Conservation (phyloP, 2,888 invertebrate genomes). For the Catocala fraxini region DNA sequence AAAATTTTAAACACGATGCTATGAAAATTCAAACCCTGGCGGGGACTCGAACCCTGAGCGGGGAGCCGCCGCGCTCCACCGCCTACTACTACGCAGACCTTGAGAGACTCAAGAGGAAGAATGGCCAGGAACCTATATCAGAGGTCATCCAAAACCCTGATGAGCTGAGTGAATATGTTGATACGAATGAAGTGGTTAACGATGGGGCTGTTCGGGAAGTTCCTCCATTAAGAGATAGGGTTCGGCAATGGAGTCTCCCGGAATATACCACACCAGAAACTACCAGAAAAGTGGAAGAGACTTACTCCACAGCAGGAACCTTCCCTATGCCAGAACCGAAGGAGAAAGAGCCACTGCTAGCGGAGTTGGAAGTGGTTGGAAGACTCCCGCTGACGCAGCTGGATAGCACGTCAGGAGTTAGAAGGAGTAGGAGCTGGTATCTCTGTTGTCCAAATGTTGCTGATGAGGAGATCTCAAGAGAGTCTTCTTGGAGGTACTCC, state of each 20-base stretch:
- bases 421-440: constrained; percentile 88
- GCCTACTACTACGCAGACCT: constrained; percentile 88
- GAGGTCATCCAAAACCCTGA: constrained; percentile 68
- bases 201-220: constrained; percentile 73
- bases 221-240: constrained; percentile 71
- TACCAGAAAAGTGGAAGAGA: constrained; percentile 68
- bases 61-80: constrained; percentile 88
- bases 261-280: constrained; percentile 74
- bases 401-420: constrained; percentile 72
- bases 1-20: constrained; percentile 29
- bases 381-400: constrained; percentile 74
- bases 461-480: constrained; percentile 77
- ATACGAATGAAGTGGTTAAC: constrained; percentile 71
- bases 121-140: constrained; percentile 32
- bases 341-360: constrained; percentile 78
- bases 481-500: constrained; percentile 81
- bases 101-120: constrained; percentile 84
- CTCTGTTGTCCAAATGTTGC: constrained; percentile 86
- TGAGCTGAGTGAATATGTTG: constrained; percentile 81
- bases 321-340: constrained; percentile 84
- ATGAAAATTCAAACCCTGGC: constrained; percentile 64
- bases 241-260: constrained; percentile 67
- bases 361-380: constrained; percentile 78
- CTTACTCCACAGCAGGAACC: constrained; percentile 83
- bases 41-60: constrained; percentile 72